Evolutionary conservation across 2,113 vertebrate species (phyloP).

Genomic region (Clarias macrocephalus): DNA sequence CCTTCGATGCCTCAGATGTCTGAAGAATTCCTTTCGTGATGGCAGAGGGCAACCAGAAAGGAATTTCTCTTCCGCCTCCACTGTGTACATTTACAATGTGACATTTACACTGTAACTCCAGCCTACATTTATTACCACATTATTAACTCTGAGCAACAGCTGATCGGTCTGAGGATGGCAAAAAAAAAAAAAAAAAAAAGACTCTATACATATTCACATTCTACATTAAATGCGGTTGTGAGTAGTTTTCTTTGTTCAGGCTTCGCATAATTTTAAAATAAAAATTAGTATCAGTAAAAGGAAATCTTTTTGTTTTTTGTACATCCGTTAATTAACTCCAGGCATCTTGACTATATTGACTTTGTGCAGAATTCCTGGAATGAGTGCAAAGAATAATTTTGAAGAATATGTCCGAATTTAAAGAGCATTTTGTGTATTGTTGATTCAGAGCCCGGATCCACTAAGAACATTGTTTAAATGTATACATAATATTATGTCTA

Average conservation of each 20-base stretch:
- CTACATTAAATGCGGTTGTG: background rate
- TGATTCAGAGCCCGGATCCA: background rate
- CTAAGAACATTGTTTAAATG: background rate
- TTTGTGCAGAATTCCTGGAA: background rate
- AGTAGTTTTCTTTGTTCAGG: background rate
- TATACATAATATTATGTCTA: background rate
- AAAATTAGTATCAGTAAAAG: background rate
- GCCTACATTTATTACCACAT: slow-evolving; percentile 54
- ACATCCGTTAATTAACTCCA: background rate
- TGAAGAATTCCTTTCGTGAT: slow-evolving; percentile 48
- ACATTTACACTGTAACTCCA: slow-evolving; percentile 59
- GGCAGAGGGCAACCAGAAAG: slow-evolving; percentile 59
- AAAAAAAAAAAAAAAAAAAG: too few species aligned
- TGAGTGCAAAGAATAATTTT: background rate
- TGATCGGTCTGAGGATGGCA: background rate
- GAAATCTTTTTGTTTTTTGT: background rate
- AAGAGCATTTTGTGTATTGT: background rate
- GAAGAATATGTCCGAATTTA: background rate
- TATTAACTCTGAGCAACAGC: slow-evolving; percentile 33
- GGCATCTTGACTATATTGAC: background rate
- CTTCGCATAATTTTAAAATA: background rate
- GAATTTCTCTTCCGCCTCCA: slow-evolving; percentile 71
- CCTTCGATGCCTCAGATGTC: slow-evolving; percentile 48
- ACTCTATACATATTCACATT: background rate
- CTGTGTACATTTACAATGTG: slow-evolving; percentile 65